A percentile compares a stretch with the other conserved stretches of the same genome.
Evolutionary conservation across 2,113 vertebrate genomes (phyloP).

Genomic region (Prionailurus bengalensis): DNA sequence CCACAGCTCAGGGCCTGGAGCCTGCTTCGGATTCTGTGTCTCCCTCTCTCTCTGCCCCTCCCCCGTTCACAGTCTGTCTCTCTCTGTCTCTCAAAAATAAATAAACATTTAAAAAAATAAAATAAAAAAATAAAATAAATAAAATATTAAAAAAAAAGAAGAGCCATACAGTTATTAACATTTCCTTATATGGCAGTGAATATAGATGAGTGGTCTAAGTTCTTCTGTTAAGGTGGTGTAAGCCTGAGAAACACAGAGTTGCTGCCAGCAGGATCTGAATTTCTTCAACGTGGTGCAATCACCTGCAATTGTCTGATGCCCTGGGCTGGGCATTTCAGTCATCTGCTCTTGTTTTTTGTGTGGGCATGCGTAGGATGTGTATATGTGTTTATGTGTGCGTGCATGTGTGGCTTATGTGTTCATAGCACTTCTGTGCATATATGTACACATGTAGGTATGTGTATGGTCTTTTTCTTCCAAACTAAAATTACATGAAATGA

Average conservation of each 20-base stretch:
- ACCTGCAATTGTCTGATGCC: neutral
- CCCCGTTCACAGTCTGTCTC: no score
- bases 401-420: neutral
- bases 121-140: no score
- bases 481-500: slow-evolving; percentile 20
- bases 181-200: neutral
- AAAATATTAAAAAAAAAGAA: neutral
- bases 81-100: no score
- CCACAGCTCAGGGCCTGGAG: no score
- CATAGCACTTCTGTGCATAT: neutral
- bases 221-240: neutral
- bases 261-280: neutral
- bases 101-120: no score
- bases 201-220: neutral
- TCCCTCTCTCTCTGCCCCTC: no score
- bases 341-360: neutral
- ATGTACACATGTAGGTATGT: neutral
- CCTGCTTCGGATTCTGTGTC: no score
- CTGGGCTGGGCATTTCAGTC: neutral
- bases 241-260: neutral
- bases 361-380: neutral
- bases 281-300: neutral
- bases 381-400: neutral
- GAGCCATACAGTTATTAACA: neutral
- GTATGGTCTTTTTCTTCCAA: neutral